Evolutionary conservation across 2,113 vertebrate genomes (phyloP).

Genomic region (Strigops habroptila): DNA sequence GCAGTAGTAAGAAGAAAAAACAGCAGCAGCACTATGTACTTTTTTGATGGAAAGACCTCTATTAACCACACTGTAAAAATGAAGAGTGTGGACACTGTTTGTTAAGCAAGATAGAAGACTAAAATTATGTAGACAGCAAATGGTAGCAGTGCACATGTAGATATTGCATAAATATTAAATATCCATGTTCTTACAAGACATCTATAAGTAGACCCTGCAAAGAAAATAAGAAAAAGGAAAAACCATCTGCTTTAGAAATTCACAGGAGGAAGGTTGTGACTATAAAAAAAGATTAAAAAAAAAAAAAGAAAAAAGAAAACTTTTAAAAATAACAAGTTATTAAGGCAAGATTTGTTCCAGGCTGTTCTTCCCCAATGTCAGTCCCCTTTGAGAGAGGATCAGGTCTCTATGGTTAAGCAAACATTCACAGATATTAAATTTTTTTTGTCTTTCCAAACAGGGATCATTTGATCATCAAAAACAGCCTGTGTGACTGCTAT

Average conservation of each 20-base stretch:
- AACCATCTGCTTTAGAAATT: conserved; percentile 23
- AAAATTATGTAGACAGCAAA: conserved; percentile 26
- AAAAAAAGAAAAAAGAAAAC: too few relatives aligned
- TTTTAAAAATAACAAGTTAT: not conserved
- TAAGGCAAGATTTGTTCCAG: conserved; percentile 10
- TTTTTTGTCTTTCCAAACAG: not conserved
- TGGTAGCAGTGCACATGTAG: not conserved
- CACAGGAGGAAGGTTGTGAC: not conserved
- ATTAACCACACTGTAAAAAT: conserved; percentile 47
- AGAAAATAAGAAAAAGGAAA: conserved; percentile 13
- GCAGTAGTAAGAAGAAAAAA: not conserved
- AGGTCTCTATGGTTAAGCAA: not conserved
- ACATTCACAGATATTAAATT: not conserved
- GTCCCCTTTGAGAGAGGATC: not conserved
- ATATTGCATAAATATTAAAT: conserved; percentile 44
- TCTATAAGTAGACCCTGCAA: conserved; percentile 5
- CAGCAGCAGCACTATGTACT: conserved; percentile 31
- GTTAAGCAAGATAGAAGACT: conserved; percentile 39
- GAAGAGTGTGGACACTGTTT: conserved; percentile 10
- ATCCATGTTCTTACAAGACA: conserved; percentile 12
- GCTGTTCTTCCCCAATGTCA: not conserved
- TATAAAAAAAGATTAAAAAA: not conserved
- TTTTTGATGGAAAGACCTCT: conserved; percentile 49
- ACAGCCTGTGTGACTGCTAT: not conserved
- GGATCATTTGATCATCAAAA: not conserved